Evolutionary conservation across 2,113 vertebrate species (phyloP), one percentile per base, ranked within the genome.

Genomic region (Nicator chloris): DNA sequence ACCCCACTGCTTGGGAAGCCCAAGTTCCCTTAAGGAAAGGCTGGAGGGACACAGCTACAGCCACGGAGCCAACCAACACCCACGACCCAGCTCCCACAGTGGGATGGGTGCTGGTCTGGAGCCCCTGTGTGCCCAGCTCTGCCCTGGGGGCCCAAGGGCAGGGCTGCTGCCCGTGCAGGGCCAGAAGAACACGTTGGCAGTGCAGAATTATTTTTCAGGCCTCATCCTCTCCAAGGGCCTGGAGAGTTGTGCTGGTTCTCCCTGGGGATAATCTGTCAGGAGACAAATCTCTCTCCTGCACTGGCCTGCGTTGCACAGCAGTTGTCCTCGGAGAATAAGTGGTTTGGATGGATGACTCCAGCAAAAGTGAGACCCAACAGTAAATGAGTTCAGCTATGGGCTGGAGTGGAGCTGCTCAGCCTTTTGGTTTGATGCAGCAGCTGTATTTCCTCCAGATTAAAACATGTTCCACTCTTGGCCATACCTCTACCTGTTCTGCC

Each of bases 261-360:
- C 82, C 47, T 35, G 68, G 54, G 76, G 64, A 64, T 81, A 26
- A 83, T 93, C 39, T 79, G 73, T 83, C 86, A 70, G 47, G 27
- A 95, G 93, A 82, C 19, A 47, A 86, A 69, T 85, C 65, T 88
- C 73, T 54, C 42, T 87, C 42, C 78, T 77, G 71, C 68, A 15
- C 79, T 28, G 88, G 88, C 33, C 86, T 68, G 64, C 16, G 0
- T 0, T 53, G 83, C 45, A 35, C 59, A 50, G 68, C 35, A 63
- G 50, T 45, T 86, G 90, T 81, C 90, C 88, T 93, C 90, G 79
- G 64, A 77, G 47, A 47, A 18, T 13, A 21, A 57, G 27, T 14
- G 31, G 79, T 50, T 57, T 82, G 78, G 85, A 77, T 60, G 79
- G 44, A 90, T 66, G 68, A 42, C 35, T 94, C 75, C 54, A 42